Base-by-base conservation (phyloP, 2,113 vertebrate species). In the Hypocryptadius cinnamomeus region DNA sequence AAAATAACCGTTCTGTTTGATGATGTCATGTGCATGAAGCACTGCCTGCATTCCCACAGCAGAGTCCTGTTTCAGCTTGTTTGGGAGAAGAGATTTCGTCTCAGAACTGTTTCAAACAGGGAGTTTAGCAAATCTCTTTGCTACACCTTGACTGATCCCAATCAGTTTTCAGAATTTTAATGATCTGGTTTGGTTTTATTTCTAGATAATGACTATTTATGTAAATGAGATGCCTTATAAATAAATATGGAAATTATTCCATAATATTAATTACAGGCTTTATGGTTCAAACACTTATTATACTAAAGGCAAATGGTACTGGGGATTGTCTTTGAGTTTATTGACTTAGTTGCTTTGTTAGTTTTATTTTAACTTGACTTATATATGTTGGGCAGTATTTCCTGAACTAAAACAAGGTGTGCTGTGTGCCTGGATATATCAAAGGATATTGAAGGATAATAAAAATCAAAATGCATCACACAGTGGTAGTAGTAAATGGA, bases 121-220 rank as follows among this genome's bases (percentile, higher is more conserved):
- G 59, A 89, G 50, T 28, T 33, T 20, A 35, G n/a, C 68, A 83
- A 79, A 80, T 78, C 72, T 81, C 60, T 65, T 74, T n/a, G 53
- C 54, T 90, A 69, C 39, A 42, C 85, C 83, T 79, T 83, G n/a
- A 61, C 51, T 82, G 71, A 83, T 93, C 65, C 70, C 80, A 88
- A 42, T 74, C 77, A 39, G n/a, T 79, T 59, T 73, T 80, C 8
- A 39, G 79, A 57, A 66, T 92, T 90, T 86, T 33, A 87, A 94
- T 69, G 56, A 79, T 56, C 63, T 79, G 53, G 13, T 4, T 92
- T 79, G 53, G 13, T 4, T 92, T 82, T 77, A 73, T 76, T 93
- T 90, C 65, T 83, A 47, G 68, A 93, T 86, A 85, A 88, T 68
- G 35, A 50, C 40, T 82, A n/a, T 72, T 92, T 93, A 96, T 89